Evolutionary conservation across 2,888 invertebrate genomes (phyloP), one percentile per base, ranked within the genome.

Genomic region (Congeria kusceri): DNA sequence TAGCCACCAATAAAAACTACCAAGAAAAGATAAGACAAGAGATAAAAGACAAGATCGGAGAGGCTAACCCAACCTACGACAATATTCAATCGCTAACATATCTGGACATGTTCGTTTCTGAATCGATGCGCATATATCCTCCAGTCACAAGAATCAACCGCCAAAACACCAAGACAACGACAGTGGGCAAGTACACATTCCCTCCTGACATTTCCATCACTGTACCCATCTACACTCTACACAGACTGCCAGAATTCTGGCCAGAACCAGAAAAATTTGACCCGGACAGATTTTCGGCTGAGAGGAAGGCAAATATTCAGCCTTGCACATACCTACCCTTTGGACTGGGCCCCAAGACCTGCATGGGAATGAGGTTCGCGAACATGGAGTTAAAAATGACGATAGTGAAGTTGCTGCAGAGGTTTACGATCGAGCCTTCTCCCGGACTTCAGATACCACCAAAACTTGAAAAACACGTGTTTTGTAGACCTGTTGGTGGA

Each of bases 71-170:
- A 11, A 67, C 67, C 0, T 85, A 88, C 39, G 86, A 86, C 46
- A 77, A 76, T 25, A 78, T 88, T n/a, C 59, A 74, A 27, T 68
- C 75, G 61, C 63, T 88, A 29, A 66, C 68, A 13, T 83, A 77
- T 63, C 61, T 88, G 63, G 86, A 88, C 15, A 84, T 83, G 74
- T 77, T 84, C 49, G 49, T 88, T 1, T 80, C 79, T 3, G 88
- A 88, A 61, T 79, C 83, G 1, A 71, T 88, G 27, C 78, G 88
- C 4, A 44, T 86, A 18, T 87, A 80, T 66, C 84, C 86, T 4
- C 84, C 88, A 9, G 75, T 80, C 0, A 76, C 79, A 3, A 67
- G 80, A 76, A 58, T 72, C 20, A 82, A 78, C 44, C 46, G 82
- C 27, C 67, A 78, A 18, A 75, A 29, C 23, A 46, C 58, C 11